These are phyloP conservation scores for Lerema accius DNA, from an alignment of 1,140 invertebrate genomes.

Conservation along the genomic window DNA sequence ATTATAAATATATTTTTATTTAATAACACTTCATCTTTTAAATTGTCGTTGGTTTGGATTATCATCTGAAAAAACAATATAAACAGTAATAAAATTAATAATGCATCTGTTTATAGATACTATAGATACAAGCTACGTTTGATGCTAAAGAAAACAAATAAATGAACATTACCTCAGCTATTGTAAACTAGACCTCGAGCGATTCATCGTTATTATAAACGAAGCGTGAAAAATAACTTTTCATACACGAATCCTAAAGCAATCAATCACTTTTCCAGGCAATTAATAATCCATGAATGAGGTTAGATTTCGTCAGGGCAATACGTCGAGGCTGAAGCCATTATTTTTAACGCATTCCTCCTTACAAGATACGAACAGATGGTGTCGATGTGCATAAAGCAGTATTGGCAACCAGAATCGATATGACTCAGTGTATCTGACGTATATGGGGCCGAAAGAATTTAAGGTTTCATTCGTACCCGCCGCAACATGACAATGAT, in stretches of 20 bases:
- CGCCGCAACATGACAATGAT: conserved; percentile 36
- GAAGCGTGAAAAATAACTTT: conserved; percentile 4
- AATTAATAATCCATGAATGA: conserved; percentile 9
- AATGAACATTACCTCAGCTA: no score
- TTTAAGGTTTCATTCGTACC: conserved; percentile 27
- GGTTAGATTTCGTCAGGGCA: conserved; percentile 15
- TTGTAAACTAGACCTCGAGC: background rate
- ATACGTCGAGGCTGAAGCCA: conserved; percentile 4
- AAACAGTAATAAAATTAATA: no score
- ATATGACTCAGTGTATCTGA: conserved; percentile 18
- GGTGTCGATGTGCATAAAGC: conserved; percentile 9
- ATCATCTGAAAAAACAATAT: no score
- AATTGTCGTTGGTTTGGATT: no score
- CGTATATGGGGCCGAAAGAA: conserved; percentile 21
- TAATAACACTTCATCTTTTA: no score
- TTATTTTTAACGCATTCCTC: conserved; percentile 12
- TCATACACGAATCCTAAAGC: conserved; percentile 2
- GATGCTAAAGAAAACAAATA: no score
- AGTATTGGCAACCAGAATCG: conserved; percentile 10
- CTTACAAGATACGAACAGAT: conserved; percentile 7
- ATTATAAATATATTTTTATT: no score
- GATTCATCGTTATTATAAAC: background rate
- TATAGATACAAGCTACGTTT: no score
- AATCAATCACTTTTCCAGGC: conserved; percentile 12
- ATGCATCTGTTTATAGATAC: no score